Evolutionary conservation across 2,888 invertebrate genomes (phyloP), one percentile per base, ranked within the genome.

Genomic region (Ectobius pallidus): DNA sequence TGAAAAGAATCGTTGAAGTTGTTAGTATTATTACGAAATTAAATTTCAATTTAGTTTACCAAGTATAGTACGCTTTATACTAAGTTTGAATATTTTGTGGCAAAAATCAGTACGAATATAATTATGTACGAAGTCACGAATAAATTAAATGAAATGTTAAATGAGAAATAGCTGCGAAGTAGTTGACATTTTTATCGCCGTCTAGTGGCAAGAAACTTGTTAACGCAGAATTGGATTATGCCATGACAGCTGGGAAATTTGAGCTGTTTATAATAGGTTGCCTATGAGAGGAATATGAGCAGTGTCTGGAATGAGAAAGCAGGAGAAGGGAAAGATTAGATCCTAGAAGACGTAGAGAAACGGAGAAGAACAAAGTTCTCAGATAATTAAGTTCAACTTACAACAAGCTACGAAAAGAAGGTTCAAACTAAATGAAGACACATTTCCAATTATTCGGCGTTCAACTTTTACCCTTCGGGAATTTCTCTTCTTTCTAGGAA

Each of bases 351-450:
- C 20, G 25, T 52, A n/a, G 34, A 7, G 58, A 58, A 58, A 30
- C 32, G 27, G 52, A 55, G 22, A 55, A 7, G 22, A 27, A 1
- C 2, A 6, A 58, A 58, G 58, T 32, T 30, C 58, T 30, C 30
- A 25, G 58, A 30, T 58, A 58, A 58, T 58, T 58, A 32, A 58
- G 58, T 58, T 58, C 58, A 58, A 58, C n/a, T 58, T 58, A 58
- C 30, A 58, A 30, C 30, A 25, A 58, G n/a, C 58, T n/a, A 58
- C n/a, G 7, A 11, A 58, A 30, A 52, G 30, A 1, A 30, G 11
- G 58, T 58, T 32, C 30, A 27, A 32, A n/a, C 14, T 58, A 30
- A 58, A 58, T 58, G 58, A 58, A 58, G 58, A 58, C 58, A 58
- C 58, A 58, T 58, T 58, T 58, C 58, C 58, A 58, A 58, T 58